These are phyloP conservation scores for Brachionus rubens DNA, from an alignment of 1,140 invertebrate species.

Conservation along the genomic window DNA sequence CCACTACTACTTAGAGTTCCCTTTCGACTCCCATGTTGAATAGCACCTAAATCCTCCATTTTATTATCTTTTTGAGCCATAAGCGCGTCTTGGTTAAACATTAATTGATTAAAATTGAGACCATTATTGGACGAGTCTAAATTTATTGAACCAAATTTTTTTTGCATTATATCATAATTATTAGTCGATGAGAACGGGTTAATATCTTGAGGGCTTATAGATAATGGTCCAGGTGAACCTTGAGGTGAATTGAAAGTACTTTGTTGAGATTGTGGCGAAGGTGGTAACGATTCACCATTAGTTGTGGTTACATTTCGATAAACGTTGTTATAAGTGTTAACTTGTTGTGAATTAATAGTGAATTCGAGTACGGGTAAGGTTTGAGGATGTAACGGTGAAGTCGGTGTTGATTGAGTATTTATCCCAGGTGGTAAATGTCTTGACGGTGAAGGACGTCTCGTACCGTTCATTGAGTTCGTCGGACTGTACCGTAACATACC, in stretches of 20 bases:
- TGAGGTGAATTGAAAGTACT: conserved; percentile 45
- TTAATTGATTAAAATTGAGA: conserved; percentile 2
- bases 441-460: conserved; percentile 22
- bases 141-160: conserved; percentile 44
- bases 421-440: neutral
- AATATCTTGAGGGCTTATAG: conserved; percentile 37
- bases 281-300: conserved; percentile 31
- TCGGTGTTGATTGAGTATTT: conserved; percentile 37
- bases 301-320: neutral
- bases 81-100: neutral
- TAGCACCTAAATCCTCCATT: conserved; percentile 22
- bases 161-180: conserved; percentile 35
- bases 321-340: neutral
- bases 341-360: neutral
- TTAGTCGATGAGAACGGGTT: conserved; percentile 17
- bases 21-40: conserved; percentile 6
- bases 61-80: neutral
- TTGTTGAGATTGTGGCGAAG: conserved; percentile 42
- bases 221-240: conserved; percentile 17
- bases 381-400: neutral
- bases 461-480: neutral
- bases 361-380: conserved; percentile 10
- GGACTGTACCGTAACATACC: conserved; percentile 9
- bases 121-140: conserved; percentile 22
- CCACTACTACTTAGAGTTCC: conserved; percentile 36